Evolutionary conservation across 2,888 invertebrate species (phyloP).

Genomic region (Lasioglossum pauxillum): DNA sequence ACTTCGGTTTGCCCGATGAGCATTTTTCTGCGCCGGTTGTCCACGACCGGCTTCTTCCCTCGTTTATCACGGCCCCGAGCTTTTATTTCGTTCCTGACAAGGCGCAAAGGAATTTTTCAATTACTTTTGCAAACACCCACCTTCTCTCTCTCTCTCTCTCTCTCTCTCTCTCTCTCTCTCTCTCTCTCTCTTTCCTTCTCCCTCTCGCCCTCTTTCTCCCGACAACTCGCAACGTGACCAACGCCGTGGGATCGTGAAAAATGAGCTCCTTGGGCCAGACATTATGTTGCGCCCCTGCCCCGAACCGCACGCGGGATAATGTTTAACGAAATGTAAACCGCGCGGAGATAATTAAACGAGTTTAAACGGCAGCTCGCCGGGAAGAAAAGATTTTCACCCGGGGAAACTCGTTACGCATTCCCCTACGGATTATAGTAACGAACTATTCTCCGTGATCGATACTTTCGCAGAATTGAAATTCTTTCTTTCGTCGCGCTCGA

Average conservation of each 20-base stretch:
- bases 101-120: slow-evolving; percentile 71
- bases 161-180: not conserved
- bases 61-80: slow-evolving; percentile 64
- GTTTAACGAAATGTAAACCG: slow-evolving; percentile 45
- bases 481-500: not conserved
- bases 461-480: not conserved
- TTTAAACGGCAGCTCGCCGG: slow-evolving; percentile 28
- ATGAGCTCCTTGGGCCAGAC: slow-evolving; percentile 50
- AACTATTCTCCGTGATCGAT: slow-evolving; percentile 25
- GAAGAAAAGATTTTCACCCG: slow-evolving; percentile 20
- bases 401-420: slow-evolving; percentile 31
- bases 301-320: slow-evolving; percentile 16
- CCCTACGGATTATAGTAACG: slow-evolving; percentile 18
- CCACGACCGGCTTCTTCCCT: slow-evolving; percentile 52
- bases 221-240: slow-evolving; percentile 47
- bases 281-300: slow-evolving; percentile 27
- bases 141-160: not conserved
- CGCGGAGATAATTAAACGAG: slow-evolving; percentile 41
- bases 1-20: slow-evolving; percentile 62
- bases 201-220: not conserved
- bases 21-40: slow-evolving; percentile 57
- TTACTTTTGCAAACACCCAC: slow-evolving; percentile 64
- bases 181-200: not conserved
- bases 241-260: slow-evolving; percentile 52
- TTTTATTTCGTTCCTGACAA: slow-evolving; percentile 64